Percentiles rank a stretch among this genome's conserved stretches.
Evolutionary conservation across 2,113 vertebrate genomes (phyloP).

Genomic region (Catharus minimus): DNA sequence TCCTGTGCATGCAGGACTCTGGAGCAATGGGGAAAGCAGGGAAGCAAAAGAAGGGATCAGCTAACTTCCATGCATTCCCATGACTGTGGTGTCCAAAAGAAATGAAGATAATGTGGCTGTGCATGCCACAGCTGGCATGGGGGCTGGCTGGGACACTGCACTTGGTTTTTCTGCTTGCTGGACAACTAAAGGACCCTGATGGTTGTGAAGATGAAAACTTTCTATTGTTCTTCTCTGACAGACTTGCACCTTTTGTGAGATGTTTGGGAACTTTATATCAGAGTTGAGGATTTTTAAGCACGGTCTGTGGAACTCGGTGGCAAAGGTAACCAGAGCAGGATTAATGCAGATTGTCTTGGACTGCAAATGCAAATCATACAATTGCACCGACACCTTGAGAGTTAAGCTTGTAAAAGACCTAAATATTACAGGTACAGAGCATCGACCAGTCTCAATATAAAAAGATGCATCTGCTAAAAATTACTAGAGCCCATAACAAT

Average conservation of each 20-base stretch:
- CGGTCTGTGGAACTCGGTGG: neutral
- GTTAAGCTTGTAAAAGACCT: neutral
- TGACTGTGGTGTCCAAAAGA: neutral
- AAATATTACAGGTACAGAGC: neutral
- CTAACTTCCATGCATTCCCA: neutral
- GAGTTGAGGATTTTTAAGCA: neutral
- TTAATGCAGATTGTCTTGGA: neutral
- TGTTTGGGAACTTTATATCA: neutral
- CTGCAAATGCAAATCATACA: neutral
- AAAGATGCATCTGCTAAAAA: neutral
- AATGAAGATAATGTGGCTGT: neutral
- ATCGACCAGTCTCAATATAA: neutral
- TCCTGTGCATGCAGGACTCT: neutral
- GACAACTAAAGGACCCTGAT: neutral
- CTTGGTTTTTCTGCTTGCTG: accelerated
- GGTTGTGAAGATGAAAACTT: neutral
- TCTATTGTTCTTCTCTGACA: neutral
- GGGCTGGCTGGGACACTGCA: neutral
- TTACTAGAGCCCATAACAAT: neutral
- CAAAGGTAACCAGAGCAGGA: neutral
- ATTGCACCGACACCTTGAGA: neutral
- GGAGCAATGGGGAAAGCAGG: neutral
- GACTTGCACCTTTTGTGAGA: neutral
- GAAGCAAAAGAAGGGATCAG: neutral
- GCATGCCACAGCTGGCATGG: accelerated